Evolutionary conservation across 1,140 invertebrate species (phyloP), one percentile per base, ranked within the genome.

Genomic region (Zaprionus tsacasi): DNA sequence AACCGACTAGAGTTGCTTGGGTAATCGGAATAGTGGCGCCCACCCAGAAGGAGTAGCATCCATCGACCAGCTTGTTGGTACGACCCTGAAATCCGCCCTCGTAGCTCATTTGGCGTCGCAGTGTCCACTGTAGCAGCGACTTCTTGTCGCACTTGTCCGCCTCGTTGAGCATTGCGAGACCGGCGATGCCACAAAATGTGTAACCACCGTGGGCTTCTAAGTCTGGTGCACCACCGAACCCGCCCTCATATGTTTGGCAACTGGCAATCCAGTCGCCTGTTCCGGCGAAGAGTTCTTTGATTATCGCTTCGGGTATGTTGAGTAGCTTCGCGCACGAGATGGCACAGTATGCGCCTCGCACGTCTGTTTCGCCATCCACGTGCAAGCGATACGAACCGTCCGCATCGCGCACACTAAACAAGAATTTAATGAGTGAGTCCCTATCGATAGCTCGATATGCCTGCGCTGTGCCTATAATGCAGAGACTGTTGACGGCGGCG

Each of bases 1-100:
- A 48, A 12, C 61, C 70, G 0, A 74, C 82, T 30, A 96, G 91
- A 48, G 95, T 93, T 40, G 94, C 93, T 75, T 96, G 94, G 7
- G 97, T 94, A 33, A 96, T 93, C 43, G 98, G 97, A 92, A 99
- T 98, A 40, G 96, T 95, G 35, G 96, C 98, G 30, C 98, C 98
- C 93, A 99, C 98, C 99, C 99, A 99, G 94, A 99, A 99, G 3
- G 98, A 99, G 93, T 99, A 99, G 93, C 99, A 99, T 7, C 97
- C 97, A 94, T 99, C 99, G 1, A 99, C 99, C 61, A 99, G 93
- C 94, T 99, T 99, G 93, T 99, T 99, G 5, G 99, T 99, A 85
- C 99, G 94, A 1, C 98, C 98, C 94, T 97, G 97, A 89, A 99
- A 99, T 21, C 98, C 98, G 15, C 98, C 98, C 93, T 99, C 98